These are phyloP conservation scores for Priocnemis perturbator DNA, from an alignment of 2,888 invertebrate genomes.

Conservation along the genomic window DNA sequence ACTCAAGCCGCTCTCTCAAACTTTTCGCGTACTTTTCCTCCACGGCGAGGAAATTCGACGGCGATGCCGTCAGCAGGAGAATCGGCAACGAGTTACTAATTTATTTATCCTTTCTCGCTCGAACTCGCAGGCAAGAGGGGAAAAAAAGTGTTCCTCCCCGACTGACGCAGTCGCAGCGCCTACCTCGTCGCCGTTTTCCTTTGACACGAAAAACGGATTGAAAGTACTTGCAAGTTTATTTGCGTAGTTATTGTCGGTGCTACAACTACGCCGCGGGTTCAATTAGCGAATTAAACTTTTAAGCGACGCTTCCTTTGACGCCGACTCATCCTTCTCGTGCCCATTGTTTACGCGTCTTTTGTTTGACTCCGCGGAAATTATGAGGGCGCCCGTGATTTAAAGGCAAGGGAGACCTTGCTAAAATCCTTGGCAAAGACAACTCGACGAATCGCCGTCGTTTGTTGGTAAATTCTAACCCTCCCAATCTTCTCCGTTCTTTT, in stretches of 20 bases:
- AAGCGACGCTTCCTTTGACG: slow-evolving; percentile 50
- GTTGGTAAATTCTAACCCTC: slow-evolving; percentile 20
- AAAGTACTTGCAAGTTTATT: slow-evolving; percentile 53
- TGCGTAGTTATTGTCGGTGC: slow-evolving; percentile 45
- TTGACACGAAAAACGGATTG: slow-evolving; percentile 50
- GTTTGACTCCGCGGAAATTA: slow-evolving; percentile 51
- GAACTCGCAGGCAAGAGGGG: slow-evolving; percentile 22
- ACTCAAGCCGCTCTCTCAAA: slow-evolving; percentile 10
- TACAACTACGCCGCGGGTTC: slow-evolving; percentile 48
- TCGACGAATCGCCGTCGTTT: slow-evolving; percentile 27
- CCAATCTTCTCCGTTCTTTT: not conserved
- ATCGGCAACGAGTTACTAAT: slow-evolving; percentile 38
- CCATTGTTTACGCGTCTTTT: slow-evolving; percentile 55
- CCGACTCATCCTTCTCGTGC: slow-evolving; percentile 36
- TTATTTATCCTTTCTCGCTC: slow-evolving; percentile 41
- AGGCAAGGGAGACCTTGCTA: slow-evolving; percentile 32
- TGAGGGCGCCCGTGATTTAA: slow-evolving; percentile 47
- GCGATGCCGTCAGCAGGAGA: slow-evolving; percentile 21
- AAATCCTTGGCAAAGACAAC: slow-evolving; percentile 35
- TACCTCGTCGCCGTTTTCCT: slow-evolving; percentile 27
- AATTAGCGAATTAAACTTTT: slow-evolving; percentile 60
- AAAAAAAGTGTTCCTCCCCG: slow-evolving; percentile 13
- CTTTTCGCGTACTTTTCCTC: slow-evolving; percentile 34
- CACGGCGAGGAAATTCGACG: slow-evolving; percentile 15
- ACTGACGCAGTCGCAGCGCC: slow-evolving; percentile 21